These are phyloP conservation scores for Homarus gammarus DNA, from an alignment of 2,888 invertebrate species.

Conservation along the genomic window DNA sequence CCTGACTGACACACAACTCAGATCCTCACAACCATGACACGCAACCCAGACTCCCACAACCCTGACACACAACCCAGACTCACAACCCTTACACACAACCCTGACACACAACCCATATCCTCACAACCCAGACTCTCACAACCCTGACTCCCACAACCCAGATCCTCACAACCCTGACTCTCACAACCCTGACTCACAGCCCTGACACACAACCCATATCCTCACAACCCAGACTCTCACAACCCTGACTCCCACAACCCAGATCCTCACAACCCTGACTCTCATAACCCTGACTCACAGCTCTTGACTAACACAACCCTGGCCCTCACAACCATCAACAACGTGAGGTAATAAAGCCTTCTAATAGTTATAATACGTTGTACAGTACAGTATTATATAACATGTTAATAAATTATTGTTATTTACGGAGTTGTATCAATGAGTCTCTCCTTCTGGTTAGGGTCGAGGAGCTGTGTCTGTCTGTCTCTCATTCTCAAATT, in stretches of 20 bases:
- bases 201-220: conserved; percentile 9
- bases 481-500: too few relatives aligned
- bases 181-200: not conserved
- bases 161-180: not conserved
- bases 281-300: not conserved
- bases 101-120: conserved; percentile 6
- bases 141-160: not conserved
- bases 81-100: not conserved
- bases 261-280: not conserved
- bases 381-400: too few relatives aligned
- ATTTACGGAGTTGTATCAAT: too few relatives aligned
- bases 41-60: not conserved
- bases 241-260: not conserved
- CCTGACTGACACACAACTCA: not conserved
- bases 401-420: too few relatives aligned
- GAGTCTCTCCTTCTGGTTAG: too few relatives aligned
- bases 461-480: too few relatives aligned
- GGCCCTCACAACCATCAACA: not conserved
- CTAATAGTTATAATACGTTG: too few relatives aligned
- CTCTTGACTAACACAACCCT: not conserved
- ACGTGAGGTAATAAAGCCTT: too few relatives aligned
- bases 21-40: not conserved
- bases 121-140: not conserved
- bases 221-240: not conserved
- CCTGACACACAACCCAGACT: not conserved